These are phyloP conservation scores for Caretta caretta DNA, from an alignment of 2,113 vertebrate genomes.

Conservation along the genomic window DNA sequence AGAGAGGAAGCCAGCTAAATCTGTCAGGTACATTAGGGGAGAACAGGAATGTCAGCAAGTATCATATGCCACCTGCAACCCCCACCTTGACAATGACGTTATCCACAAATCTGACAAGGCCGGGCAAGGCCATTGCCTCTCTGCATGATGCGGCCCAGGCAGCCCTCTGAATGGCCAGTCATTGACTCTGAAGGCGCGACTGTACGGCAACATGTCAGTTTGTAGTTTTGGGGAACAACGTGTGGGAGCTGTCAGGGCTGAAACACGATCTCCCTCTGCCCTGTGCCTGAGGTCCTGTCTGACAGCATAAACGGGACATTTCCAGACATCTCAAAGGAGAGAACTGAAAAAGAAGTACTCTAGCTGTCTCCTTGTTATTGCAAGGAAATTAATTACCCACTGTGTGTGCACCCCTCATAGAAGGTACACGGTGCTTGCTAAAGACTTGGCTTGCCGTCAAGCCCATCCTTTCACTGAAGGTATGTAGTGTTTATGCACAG, in stretches of 20 bases:
- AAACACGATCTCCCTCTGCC: not conserved
- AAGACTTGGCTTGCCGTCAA: not conserved
- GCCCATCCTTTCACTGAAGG: not conserved
- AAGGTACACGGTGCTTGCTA: not conserved
- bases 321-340: not conserved
- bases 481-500: not conserved
- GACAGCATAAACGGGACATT: not conserved
- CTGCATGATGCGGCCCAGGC: not conserved
- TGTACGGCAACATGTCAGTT: not conserved
- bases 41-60: not conserved
- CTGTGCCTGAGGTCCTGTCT: slow-evolving; percentile 13
- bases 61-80: not conserved
- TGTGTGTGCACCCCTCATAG: not conserved
- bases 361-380: not conserved
- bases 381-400: not conserved
- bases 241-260: not conserved
- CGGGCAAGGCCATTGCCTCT: not conserved
- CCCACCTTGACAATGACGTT: no score
- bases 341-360: not conserved
- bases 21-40: not conserved
- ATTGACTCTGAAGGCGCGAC: not conserved
- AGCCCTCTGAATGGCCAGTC: not conserved
- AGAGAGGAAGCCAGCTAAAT: not conserved
- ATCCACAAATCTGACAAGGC: not conserved
- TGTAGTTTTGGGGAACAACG: slow-evolving; percentile 6